These are phyloP conservation scores for Hybos culiciformis DNA, from an alignment of 2,888 invertebrate genomes.

Conservation along the genomic window DNA sequence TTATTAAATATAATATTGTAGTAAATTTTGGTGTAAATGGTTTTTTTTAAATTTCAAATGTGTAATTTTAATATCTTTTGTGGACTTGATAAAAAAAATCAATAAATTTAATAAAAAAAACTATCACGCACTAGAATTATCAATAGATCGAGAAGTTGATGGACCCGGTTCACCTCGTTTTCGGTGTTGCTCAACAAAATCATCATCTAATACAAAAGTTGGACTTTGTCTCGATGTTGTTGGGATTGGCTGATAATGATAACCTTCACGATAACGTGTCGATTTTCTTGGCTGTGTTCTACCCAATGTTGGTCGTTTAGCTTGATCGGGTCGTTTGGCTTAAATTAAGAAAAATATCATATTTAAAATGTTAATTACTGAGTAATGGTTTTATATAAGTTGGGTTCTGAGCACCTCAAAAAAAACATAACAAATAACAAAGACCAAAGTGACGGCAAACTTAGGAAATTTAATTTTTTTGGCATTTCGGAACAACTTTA, in stretches of 20 bases:
- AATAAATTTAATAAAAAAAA: conserved; percentile 34
- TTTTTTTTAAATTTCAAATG: no score
- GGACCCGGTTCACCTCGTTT: conserved; percentile 35
- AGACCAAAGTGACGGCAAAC: no score
- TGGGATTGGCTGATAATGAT: conserved; percentile 37
- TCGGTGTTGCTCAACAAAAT: conserved; percentile 20
- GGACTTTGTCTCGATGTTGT: conserved; percentile 43
- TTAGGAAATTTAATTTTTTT: no score
- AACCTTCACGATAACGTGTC: conserved; percentile 37
- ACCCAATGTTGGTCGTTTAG: conserved; percentile 37
- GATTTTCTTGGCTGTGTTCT: conserved; percentile 35
- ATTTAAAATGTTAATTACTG: background rate
- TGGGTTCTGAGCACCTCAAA: no score
- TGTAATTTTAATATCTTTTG: no score
- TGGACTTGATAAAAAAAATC: no score
- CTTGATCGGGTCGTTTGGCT: conserved; percentile 38
- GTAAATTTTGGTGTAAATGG: no score
- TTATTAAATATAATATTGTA: no score
- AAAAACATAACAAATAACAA: no score
- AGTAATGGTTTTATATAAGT: no score
- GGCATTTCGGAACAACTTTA: no score
- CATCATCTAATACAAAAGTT: conserved; percentile 35
- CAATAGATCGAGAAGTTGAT: conserved; percentile 38
- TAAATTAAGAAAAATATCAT: conserved; percentile 8
- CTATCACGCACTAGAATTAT: conserved; percentile 39